Base-by-base conservation (phyloP, 2,888 invertebrate genomes). In the Polyploca ridens region DNA sequence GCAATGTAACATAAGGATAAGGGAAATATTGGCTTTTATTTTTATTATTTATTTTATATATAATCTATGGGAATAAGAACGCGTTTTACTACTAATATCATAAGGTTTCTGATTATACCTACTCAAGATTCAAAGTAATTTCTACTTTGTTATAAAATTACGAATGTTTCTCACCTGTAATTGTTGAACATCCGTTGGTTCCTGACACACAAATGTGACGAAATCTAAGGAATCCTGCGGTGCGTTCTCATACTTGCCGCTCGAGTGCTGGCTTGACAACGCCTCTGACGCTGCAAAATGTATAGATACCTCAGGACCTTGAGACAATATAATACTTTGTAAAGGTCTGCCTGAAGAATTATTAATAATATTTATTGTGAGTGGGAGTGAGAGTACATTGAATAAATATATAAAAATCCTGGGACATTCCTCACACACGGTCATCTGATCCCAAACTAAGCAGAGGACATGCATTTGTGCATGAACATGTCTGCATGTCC, bases 181-280 rank as follows among this genome's bases (percentile, higher is more conserved):
- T 83, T 96, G 95, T 89, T 97, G 97, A 0, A 92, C 91, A 67
- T 96, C 96, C 69, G 96, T 96, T 77, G 97, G 97, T 90, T 99
- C 99, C 91, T 99, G 99, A 86, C 99, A 99, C 63, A 99, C 99
- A 84, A 99, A 98, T 59, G 99, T 98, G 72, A 99, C 99, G 90
- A 99, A 99, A 91, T 99, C 99, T 72, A 99, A 96, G 0, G 98
- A 98, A 89, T 99, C 99, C 85, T 98, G 97, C 0, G 97, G 97
- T 8, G 94, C 87, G 1, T 92, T 90, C 59, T 94, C 93, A 54
- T 93, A 91, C 86, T 98, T 98, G 63, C 97, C 96, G 87, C 98
- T 81, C 2, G 83, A 74, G 68, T 94, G 93, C 73, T 93, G 93
- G 62, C 86, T 89, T 10, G 88, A 81, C 16, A 94, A 69, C 0